These are phyloP conservation scores for Tetranychus piercei DNA, from an alignment of 2,888 invertebrate genomes.

Conservation along the genomic window DNA sequence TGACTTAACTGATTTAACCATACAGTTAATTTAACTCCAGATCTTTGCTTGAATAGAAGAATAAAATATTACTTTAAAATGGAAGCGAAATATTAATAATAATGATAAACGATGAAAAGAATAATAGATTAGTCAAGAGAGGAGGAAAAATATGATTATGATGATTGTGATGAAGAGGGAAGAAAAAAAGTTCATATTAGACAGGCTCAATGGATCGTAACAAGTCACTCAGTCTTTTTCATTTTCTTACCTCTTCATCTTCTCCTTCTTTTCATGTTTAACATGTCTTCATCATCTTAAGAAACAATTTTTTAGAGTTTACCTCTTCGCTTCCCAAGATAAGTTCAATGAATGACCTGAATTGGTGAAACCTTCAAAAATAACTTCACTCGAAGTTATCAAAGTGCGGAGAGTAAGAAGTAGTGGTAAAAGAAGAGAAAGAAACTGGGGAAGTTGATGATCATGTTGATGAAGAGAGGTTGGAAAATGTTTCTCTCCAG, in stretches of 20 bases:
- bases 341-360: conserved; percentile 1
- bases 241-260: background rate
- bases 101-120: background rate
- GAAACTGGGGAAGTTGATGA: background rate
- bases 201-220: background rate
- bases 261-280: background rate
- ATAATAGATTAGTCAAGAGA: background rate
- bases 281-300: background rate
- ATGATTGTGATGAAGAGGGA: background rate
- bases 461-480: background rate
- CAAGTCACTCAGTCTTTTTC: background rate
- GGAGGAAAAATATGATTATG: background rate
- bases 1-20: no score
- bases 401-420: background rate
- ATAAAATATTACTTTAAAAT: background rate
- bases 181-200: background rate
- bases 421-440: background rate
- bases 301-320: background rate
- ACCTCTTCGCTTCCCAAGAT: background rate
- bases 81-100: background rate
- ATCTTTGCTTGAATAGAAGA: background rate
- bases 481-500: background rate
- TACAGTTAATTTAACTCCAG: no score
- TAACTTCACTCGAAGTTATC: conserved; percentile 1
- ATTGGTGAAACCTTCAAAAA: background rate